Percentiles rank a stretch among this genome's conserved stretches.
Conservation (phyloP, 92 coral and sea anemone genomes). For the Epizoanthus illoricatus region DNA sequence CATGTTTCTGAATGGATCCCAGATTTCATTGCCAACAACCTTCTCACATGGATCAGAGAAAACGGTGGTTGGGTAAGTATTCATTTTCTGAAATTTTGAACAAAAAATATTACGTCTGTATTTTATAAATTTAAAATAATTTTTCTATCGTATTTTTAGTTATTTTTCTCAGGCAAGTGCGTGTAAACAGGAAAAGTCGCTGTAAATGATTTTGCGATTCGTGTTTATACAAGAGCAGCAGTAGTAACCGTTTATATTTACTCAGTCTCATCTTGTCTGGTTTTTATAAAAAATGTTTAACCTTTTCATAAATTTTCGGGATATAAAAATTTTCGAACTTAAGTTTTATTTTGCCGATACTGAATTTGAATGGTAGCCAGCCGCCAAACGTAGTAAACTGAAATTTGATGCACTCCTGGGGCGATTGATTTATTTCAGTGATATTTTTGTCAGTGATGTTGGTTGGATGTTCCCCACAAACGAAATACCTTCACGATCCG, state of each 20-base stretch:
- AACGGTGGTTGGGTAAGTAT: conserved; percentile 97
- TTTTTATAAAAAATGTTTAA: conserved; percentile 8
- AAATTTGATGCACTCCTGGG: conserved; percentile 6
- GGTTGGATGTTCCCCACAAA: conserved; percentile 1
- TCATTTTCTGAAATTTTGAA: not conserved
- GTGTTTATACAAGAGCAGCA: conserved; percentile 26
- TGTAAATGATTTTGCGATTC: conserved; percentile 22
- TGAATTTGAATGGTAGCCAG: not conserved
- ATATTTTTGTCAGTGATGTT: conserved; percentile 38
- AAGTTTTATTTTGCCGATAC: not conserved
- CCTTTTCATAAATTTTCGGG: not conserved
- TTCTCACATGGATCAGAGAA: conserved; percentile 84
- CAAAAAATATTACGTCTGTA: not conserved
- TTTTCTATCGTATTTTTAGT: conserved; percentile 50
- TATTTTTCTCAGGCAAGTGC: conserved; percentile 38
- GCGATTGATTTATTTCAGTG: conserved; percentile 25
- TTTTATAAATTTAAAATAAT: conserved; percentile 43
- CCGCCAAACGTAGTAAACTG: conserved; percentile 19
- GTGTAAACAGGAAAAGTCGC: conserved; percentile 24
- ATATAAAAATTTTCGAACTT: not conserved
- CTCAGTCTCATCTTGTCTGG: conserved; percentile 39
- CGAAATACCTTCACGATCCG: conserved; percentile 3
- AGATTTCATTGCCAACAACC: conserved; percentile 77
- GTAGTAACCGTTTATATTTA: conserved; percentile 30
- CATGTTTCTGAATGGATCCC: conserved; percentile 83